Conservation (phyloP, 2,113 vertebrate genomes). For the Ceuthmochares aereus region DNA sequence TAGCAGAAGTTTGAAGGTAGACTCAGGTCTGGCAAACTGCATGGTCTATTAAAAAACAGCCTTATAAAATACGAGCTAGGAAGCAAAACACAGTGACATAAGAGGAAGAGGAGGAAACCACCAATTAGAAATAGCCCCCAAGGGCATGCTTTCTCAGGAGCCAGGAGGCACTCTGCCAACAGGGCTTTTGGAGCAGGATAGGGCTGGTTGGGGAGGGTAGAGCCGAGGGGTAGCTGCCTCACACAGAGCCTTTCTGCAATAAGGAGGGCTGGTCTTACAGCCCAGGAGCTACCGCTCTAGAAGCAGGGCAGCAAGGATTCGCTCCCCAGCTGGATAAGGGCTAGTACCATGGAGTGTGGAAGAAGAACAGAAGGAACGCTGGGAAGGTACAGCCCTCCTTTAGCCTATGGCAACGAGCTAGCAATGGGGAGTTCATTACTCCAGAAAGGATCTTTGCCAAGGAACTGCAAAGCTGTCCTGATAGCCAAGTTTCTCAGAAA, state of each 20-base stretch:
- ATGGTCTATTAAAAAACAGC: constrained; percentile 33
- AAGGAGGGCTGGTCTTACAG: background rate
- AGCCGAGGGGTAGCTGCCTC: background rate
- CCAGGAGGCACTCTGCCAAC: constrained; percentile 54
- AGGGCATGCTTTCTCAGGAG: constrained; percentile 43
- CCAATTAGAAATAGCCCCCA: constrained; percentile 53
- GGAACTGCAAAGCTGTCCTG: background rate
- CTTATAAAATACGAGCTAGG: constrained; percentile 62
- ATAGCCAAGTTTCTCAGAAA: background rate
- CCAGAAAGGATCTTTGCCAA: background rate
- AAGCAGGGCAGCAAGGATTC: background rate
- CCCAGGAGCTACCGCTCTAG: background rate
- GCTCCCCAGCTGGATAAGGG: background rate
- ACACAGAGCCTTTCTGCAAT: background rate
- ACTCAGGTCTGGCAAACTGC: constrained; percentile 28
- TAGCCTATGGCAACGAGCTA: background rate
- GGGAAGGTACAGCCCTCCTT: background rate
- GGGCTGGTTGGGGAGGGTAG: constrained; percentile 6
- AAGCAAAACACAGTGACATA: constrained; percentile 14
- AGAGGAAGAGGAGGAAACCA: constrained; percentile 64
- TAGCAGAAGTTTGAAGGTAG: constrained; percentile 20
- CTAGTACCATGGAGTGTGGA: background rate
- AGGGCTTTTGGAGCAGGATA: background rate
- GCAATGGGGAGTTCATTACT: background rate
- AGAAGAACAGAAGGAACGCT: background rate